Evolutionary conservation across 2,888 invertebrate genomes (phyloP).

Genomic region (Xylota sylvarum): DNA sequence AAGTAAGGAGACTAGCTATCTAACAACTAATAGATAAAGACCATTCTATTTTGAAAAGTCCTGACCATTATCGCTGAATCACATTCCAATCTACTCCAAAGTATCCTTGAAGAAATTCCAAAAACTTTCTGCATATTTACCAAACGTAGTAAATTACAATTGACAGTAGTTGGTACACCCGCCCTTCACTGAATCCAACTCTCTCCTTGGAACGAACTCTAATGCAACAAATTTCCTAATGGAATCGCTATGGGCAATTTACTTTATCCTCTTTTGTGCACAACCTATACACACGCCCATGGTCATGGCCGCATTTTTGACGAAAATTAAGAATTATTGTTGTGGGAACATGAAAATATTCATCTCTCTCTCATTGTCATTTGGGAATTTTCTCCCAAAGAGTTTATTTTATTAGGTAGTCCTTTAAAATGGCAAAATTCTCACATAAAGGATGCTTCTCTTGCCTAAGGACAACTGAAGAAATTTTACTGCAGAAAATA

Average conservation of each 20-base stretch:
- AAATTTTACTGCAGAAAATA: not conserved
- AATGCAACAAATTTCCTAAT: slow-evolving; percentile 43
- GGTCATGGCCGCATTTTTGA: slow-evolving; percentile 1
- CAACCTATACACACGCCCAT: slow-evolving; percentile 17
- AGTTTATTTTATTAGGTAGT: slow-evolving; percentile 5
- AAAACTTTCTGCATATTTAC: slow-evolving; percentile 37
- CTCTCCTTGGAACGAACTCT: not conserved
- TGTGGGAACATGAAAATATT: slow-evolving; percentile 30
- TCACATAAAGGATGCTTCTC: not conserved
- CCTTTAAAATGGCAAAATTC: not conserved
- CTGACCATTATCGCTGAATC: not conserved
- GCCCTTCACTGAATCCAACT: not conserved
- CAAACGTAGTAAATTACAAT: slow-evolving; percentile 45
- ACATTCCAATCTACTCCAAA: not conserved
- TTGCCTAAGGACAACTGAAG: slow-evolving; percentile 3
- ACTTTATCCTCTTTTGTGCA: slow-evolving; percentile 45
- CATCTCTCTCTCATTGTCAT: not conserved
- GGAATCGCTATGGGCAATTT: slow-evolving; percentile 54
- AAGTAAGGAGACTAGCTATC: no score
- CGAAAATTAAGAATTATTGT: slow-evolving; percentile 45
- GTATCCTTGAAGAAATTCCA: not conserved
- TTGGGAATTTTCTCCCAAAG: slow-evolving; percentile 29
- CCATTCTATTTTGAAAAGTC: not conserved
- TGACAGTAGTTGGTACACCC: slow-evolving; percentile 7
- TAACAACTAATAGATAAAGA: not conserved